Base-by-base conservation (phyloP, 2,797 vertebrate species). In the Peromyscus eremicus region DNA sequence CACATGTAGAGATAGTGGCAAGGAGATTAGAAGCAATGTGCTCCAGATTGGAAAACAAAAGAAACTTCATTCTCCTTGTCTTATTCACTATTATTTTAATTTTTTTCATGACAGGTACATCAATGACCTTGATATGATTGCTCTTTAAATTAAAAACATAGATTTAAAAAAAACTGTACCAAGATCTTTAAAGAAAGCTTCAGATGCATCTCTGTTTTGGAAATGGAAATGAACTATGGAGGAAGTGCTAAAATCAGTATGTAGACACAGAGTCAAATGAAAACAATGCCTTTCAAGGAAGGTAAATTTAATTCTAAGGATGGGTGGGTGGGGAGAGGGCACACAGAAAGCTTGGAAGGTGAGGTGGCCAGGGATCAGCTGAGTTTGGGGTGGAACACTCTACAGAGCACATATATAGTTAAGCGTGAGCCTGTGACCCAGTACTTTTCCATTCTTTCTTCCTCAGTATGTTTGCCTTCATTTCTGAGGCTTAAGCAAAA, bases 401-500 rank as follows among this genome's bases (percentile, higher is more conserved):
- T 25, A 16, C 17, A 43, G n/a, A 60, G 5, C 10, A 0, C 23
- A 21, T 66, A 23, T 37, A 27, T 5, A 10, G 57, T 77, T 62
- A n/a, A 57, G 40, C 40, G 25, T 5, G 0, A 60, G n/a, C 25
- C 27, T 14, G 10, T 32, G 57, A 40, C 2, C 37, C 14, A 0
- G 9, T 66, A 6, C 12, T 1, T 91, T 89, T 37, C 29, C 70
- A 55, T 73, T 52, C n/a, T 94, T 89, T 37, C 68, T 70, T 8
- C 34, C 3, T 0, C 29, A 13, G 40, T 9, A 0, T 73, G 6
- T 92, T 94, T 91, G 70, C 27, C 46, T 94, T 89, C 66, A 68
- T 97, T 93, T 97, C 43, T 68, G 79, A 85, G 1, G 12, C 34
- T 80, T 94, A 89, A n/a, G 60, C 40, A 12, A 94, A 95, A 94